Evolutionary conservation across 2,113 vertebrate genomes (phyloP).

Genomic region (Cyanistes caeruleus): DNA sequence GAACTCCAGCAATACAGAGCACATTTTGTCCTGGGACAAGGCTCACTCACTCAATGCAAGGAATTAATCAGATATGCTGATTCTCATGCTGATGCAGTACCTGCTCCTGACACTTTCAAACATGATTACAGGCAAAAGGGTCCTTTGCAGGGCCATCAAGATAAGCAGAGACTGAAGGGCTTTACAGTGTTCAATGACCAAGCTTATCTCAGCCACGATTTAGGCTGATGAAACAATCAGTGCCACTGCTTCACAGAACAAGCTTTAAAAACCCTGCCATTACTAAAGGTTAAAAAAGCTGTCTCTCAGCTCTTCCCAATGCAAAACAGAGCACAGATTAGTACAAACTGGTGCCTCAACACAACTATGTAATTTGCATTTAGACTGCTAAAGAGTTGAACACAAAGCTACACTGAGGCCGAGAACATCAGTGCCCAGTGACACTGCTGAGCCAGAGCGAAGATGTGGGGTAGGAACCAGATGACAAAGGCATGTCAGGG

Average conservation of each 20-base stretch:
- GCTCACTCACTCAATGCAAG: background rate
- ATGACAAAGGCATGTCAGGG: background rate
- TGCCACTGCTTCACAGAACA: background rate
- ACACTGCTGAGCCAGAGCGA: background rate
- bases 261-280: background rate
- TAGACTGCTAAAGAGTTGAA: background rate
- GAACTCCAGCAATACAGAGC: background rate
- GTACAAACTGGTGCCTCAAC: background rate
- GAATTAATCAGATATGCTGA: background rate
- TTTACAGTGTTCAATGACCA: background rate
- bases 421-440: fast-evolving
- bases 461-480: background rate
- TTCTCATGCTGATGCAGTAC: background rate
- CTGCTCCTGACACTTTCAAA: background rate
- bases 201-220: background rate
- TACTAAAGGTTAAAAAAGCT: background rate
- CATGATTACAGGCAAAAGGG: background rate
- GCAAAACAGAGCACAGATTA: background rate
- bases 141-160: background rate
- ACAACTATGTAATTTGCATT: background rate
- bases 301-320: slow-evolving; percentile 1
- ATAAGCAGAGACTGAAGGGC: background rate
- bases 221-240: slow-evolving; percentile 1
- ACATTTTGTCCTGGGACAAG: background rate
- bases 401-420: background rate